phyloP scores from a whole-genome alignment of 2,888 invertebrate genomes.

The Chloroclystis v-ata region DNA sequence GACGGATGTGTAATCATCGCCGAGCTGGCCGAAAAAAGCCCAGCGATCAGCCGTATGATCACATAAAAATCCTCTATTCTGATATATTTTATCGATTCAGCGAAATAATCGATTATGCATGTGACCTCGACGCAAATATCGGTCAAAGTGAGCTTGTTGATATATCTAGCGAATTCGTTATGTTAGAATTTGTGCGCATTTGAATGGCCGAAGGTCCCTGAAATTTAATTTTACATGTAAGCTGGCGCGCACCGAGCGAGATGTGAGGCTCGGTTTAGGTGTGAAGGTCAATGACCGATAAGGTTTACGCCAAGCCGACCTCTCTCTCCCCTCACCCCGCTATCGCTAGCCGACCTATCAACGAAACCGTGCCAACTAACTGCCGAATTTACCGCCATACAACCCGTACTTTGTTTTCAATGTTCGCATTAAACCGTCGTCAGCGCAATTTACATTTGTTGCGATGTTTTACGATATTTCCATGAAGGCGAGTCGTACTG shows the following conservation, averaged over 20 bases:
- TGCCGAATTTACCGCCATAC: constrained; percentile 27
- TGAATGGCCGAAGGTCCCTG: constrained; percentile 42
- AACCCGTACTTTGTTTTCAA: constrained; percentile 14
- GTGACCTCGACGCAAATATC: constrained; percentile 26
- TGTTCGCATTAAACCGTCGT: constrained; percentile 1
- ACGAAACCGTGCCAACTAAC: constrained; percentile 42
- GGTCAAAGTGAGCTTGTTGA: constrained; percentile 28
- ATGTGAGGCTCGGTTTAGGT: constrained; percentile 74
- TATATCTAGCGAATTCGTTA: constrained; percentile 32
- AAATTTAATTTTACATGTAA: constrained; percentile 45
- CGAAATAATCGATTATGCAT: constrained; percentile 14
- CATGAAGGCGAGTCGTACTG: background rate
- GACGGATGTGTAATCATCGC: constrained; percentile 17
- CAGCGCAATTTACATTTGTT: background rate
- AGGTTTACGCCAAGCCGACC: constrained; percentile 63
- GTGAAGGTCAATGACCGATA: constrained; percentile 76
- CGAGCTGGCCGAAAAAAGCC: constrained; percentile 5
- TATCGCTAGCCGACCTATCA: constrained; percentile 52
- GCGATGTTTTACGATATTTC: constrained; percentile 5
- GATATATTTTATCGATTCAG: constrained; percentile 18
- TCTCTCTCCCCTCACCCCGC: constrained; percentile 49
- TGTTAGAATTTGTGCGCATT: constrained; percentile 32
- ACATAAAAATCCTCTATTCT: constrained; percentile 19
- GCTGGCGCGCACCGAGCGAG: constrained; percentile 51
- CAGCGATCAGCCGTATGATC: constrained; percentile 16